Evolutionary conservation across 2,113 vertebrate species (phyloP), one percentile per base, ranked within the genome.

Genomic region (Urocitellus parryii): DNA sequence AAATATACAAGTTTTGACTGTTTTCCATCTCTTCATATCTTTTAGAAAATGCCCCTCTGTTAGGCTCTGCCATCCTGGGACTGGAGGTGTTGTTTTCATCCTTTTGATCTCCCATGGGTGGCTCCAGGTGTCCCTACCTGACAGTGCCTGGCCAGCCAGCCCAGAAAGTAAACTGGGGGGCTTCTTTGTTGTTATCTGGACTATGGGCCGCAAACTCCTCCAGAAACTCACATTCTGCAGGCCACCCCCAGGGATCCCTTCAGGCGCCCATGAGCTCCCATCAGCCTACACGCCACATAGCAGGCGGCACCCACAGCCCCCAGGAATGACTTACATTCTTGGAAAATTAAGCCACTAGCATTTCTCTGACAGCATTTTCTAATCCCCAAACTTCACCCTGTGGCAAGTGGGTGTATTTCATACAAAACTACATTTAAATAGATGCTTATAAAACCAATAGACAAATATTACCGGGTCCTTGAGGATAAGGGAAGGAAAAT

Each of bases 251-350:
- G 77, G 85, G 96, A 29, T 56, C 92, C 73, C 84, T 91, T 93
- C 80, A 39, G 72, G 92, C 51, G 90, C 48, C n/a, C 45, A 80
- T 22, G 2, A 22, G 79, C 22, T 53, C n/a, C 76, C 25, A 77
- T 76, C 11, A 25, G 88, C 88, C 88, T 34, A 65, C 39, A 29
- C 5, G 94, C 51, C 77, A 32, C 85, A 95, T 92, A 94, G 95
- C 96, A 83, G 89, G 93, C 96, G 53, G 56, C 88, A 53, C 67
- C 0, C 84, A 37, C 76, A 34, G 78, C 25, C 65, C 82, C 87
- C 86, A 24, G 70, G 82, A 53, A 70, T 8, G 27, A 98, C 98
- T 99, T 98, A 98, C 99, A 99, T 99, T 99, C 99, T 98, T 99
- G 97, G 97, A 98, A 95, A 97, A 98, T 98, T 98, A 98, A 99